phyloP scores from a whole-genome alignment of 2,888 invertebrate species.

The Selenia dentaria region DNA sequence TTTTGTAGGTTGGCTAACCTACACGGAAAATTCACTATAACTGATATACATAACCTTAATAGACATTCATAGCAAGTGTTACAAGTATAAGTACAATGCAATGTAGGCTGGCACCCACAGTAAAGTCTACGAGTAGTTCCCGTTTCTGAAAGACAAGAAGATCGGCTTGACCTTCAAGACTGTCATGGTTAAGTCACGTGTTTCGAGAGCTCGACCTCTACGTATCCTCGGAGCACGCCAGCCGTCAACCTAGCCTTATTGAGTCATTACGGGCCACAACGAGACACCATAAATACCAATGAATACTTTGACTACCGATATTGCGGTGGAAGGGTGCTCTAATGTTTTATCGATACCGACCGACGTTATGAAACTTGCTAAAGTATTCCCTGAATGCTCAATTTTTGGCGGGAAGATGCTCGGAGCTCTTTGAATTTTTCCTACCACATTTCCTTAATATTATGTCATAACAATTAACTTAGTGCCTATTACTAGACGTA shows the following conservation, averaged over 20 bases:
- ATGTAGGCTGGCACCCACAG: conserved; percentile 2
- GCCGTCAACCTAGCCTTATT: conserved; percentile 31
- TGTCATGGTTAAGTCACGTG: conserved; percentile 27
- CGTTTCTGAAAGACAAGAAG: conserved; percentile 11
- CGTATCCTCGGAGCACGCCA: conserved; percentile 20
- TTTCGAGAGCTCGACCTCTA: conserved; percentile 25
- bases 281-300: conserved; percentile 35
- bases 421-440: conserved; percentile 1
- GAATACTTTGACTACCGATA: conserved; percentile 30
- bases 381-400: conserved; percentile 10
- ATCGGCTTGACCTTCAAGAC: conserved; percentile 25
- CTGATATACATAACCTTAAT: too few relatives aligned
- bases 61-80: too few relatives aligned
- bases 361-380: conserved; percentile 12
- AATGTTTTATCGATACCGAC: conserved; percentile 33
- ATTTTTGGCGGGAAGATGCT: conserved; percentile 9
- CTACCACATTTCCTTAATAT: conserved; percentile 2
- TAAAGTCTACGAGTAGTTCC: conserved; percentile 2
- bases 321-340: conserved; percentile 28
- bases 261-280: conserved; percentile 34
- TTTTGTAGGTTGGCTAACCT: too few relatives aligned
- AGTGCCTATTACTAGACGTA: background rate
- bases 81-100: conserved; percentile 2
- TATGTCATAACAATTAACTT: background rate
- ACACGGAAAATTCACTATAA: too few relatives aligned